phyloP scores from a whole-genome alignment of 2,888 invertebrate species.

The Amphipoea lucens region DNA sequence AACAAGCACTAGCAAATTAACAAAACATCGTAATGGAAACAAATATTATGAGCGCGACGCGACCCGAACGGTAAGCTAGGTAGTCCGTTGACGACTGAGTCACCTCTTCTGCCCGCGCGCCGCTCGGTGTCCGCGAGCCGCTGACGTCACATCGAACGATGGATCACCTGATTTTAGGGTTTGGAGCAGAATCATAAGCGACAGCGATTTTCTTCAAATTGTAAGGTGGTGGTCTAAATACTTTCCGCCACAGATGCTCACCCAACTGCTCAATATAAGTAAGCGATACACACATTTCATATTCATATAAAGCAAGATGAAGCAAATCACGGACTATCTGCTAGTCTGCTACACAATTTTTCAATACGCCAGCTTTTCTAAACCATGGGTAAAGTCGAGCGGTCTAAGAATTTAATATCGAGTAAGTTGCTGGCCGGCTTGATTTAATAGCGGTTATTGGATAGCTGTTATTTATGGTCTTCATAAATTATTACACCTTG shows the following conservation, averaged over 20 bases:
- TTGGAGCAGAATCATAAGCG: too few species aligned
- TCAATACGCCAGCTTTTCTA: constrained; percentile 58
- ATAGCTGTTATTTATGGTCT: constrained; percentile 77
- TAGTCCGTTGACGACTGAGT: too few species aligned
- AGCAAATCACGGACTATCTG: constrained; percentile 49
- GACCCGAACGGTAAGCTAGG: too few species aligned
- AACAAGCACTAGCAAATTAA: too few species aligned
- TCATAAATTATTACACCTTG: constrained; percentile 69
- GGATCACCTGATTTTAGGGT: too few species aligned
- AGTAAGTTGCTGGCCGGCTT: constrained; percentile 58
- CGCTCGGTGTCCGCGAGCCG: too few species aligned
- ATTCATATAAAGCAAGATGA: constrained; percentile 57
- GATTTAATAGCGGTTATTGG: constrained; percentile 81
- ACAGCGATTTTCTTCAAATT: too few species aligned
- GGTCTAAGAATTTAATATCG: constrained; percentile 70
- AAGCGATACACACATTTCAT: constrained; percentile 54
- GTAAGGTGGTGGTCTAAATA: too few species aligned
- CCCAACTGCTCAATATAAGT: constrained; percentile 37
- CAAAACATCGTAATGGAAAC: too few species aligned
- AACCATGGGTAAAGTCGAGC: constrained; percentile 67
- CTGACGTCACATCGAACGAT: too few species aligned
- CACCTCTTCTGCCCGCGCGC: too few species aligned
- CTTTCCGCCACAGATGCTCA: constrained; percentile 1
- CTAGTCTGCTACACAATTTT: constrained; percentile 47
- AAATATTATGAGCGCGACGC: too few species aligned